phyloP scores from a whole-genome alignment of 2,797 vertebrate genomes.

The Gymnoscopelus microlampas region DNA sequence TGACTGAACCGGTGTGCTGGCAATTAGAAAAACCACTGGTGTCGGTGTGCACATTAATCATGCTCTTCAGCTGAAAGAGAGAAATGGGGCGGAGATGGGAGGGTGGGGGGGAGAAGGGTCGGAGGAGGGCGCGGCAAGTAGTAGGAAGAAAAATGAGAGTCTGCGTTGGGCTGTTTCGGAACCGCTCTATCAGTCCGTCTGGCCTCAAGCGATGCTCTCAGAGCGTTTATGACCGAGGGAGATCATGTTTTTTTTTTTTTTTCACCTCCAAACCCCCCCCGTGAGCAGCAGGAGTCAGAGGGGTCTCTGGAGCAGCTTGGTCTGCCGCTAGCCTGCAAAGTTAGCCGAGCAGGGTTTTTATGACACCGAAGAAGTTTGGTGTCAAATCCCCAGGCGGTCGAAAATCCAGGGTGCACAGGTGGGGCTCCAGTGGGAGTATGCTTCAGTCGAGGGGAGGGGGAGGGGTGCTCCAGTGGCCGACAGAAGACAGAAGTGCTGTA shows the following conservation, averaged over 20 bases:
- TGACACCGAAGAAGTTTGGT: conserved; percentile 3
- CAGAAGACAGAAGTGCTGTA: too few species aligned
- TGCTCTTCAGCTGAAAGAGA: conserved; percentile 80
- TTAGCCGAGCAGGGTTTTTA: conserved; percentile 10
- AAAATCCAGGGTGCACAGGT: too few species aligned
- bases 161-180: conserved; percentile 71
- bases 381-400: conserved; percentile 7
- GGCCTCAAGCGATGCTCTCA: conserved; percentile 65
- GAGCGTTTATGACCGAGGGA: conserved; percentile 70
- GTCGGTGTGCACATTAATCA: conserved; percentile 81
- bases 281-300: conserved; percentile 37
- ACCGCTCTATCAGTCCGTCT: conserved; percentile 61
- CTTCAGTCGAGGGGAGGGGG: too few species aligned
- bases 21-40: conserved; percentile 84
- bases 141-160: conserved; percentile 65
- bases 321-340: conserved; percentile 5
- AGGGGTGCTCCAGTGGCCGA: too few species aligned
- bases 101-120: conserved; percentile 36
- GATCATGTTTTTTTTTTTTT: conserved; percentile 70
- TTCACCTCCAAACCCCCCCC: conserved; percentile 44
- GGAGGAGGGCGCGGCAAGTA: conserved; percentile 45
- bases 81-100: conserved; percentile 63
- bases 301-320: conserved; percentile 32
- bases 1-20: conserved; percentile 79
- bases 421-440: too few species aligned